Evolutionary conservation across 2,888 invertebrate genomes (phyloP).

Genomic region (Andrena bucephala): DNA sequence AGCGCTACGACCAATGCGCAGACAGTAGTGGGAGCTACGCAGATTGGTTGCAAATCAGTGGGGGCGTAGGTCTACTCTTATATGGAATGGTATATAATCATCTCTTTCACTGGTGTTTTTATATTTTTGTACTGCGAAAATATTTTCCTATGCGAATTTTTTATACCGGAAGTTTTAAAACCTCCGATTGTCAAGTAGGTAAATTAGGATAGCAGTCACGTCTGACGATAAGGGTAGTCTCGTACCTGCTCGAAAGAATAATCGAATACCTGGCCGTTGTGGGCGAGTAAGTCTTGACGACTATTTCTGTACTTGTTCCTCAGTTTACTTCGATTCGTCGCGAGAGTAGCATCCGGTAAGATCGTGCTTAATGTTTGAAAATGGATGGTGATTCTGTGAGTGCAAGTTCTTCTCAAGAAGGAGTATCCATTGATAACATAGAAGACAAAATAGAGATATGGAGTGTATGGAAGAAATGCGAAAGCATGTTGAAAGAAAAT

Average conservation of each 20-base stretch:
- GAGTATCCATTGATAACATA: no score
- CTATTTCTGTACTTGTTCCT: background rate
- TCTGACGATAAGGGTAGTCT: background rate
- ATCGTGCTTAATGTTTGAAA: background rate
- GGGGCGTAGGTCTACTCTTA: no score
- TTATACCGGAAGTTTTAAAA: no score
- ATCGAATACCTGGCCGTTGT: background rate
- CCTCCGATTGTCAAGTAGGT: no score
- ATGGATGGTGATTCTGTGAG: constrained; percentile 5
- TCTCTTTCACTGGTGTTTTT: no score
- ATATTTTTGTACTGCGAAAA: no score
- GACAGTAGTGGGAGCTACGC: no score
- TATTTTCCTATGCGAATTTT: no score
- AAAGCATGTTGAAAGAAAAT: background rate
- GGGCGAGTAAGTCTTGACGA: background rate
- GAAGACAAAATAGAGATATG: background rate
- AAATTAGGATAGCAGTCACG: no score
- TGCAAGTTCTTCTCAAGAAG: background rate
- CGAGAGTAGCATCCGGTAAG: background rate
- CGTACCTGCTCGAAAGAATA: background rate
- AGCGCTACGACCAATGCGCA: no score
- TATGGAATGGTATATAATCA: no score
- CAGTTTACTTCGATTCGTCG: background rate
- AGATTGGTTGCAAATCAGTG: no score
- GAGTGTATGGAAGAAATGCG: constrained; percentile 7